Conservation (phyloP, 2,113 vertebrate genomes). For the Myiozetetes cayanensis region DNA sequence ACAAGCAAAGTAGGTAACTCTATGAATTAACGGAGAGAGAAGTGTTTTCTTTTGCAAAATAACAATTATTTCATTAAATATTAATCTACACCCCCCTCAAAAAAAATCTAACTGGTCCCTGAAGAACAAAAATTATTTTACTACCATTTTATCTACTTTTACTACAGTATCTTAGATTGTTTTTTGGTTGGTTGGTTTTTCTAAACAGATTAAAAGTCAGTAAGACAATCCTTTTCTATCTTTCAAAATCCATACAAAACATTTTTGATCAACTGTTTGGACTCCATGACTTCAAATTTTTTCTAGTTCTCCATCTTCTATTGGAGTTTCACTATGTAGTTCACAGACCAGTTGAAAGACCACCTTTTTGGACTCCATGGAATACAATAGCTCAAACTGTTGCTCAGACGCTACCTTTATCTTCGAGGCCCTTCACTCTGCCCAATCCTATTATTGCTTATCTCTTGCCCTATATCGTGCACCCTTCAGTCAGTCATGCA, state of each 20-base stretch:
- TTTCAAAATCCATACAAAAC: background rate
- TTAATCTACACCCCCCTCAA: background rate
- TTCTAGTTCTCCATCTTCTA: background rate
- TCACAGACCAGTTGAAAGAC: background rate
- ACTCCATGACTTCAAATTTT: background rate
- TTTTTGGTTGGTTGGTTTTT: background rate
- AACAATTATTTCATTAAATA: background rate
- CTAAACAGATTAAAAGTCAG: background rate
- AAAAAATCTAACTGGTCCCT: background rate
- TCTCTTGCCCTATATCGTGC: background rate
- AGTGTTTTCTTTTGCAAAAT: background rate
- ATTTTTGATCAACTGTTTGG: background rate
- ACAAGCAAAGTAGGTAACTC: background rate
- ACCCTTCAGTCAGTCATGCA: background rate
- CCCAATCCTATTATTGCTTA: background rate
- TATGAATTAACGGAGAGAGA: background rate
- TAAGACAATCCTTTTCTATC: background rate
- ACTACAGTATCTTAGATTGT: background rate
- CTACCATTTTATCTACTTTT: background rate
- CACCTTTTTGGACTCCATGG: background rate
- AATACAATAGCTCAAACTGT: background rate
- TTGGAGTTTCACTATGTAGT: background rate
- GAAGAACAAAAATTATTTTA: background rate
- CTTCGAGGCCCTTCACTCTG: background rate
- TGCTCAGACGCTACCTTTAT: background rate